Base-by-base conservation (phyloP, 1,140 invertebrate species). In the Papilio polytes region DNA sequence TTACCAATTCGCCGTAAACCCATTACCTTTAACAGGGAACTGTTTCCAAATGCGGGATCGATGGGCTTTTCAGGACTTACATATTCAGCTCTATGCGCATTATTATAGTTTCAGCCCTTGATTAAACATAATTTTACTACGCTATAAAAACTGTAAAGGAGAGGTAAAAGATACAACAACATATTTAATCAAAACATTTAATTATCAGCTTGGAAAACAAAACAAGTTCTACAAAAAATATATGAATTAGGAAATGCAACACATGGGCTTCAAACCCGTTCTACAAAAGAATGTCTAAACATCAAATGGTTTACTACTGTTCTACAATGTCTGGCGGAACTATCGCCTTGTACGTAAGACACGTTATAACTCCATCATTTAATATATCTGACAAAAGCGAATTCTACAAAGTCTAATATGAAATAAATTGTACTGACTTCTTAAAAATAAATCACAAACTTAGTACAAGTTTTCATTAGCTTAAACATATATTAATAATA, bases 401-500 rank as follows among this genome's bases (percentile, higher is more conserved):
- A 86, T 85, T 80, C 85, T 89, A 90, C 86, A 89, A 87, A 82
- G 87, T 88, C 85, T 82, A 84, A 83, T 90, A 88, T 88, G 86
- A 90, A 89, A 88, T 87, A 87, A 90, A 85, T 90, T 87, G 86
- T 77, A 77, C 74, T 77, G 74, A 73, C 66, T 72, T 80, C 79
- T 87, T 82, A 82, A 88, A 89, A 90, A 90, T 88, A 91, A 85
- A 90, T 90, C 84, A 88, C 86, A 87, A 87, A 85, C 84, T 88
- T 86, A 89, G 80, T 85, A 82, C 76, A 82, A 82, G 82, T 44
- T 74, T 80, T 82, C 66, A 83, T 83, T 85, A 82, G 82, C 78
- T 80, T 80, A 82, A 70, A 82, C 74, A 74, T 86, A 48, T 76
- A 80, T 78, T 46, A 86, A 84, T 70, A 76, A 70, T 83, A 83